These are phyloP conservation scores for Psittacula cyanocephala DNA, from an alignment of 2,113 vertebrate genomes.

Conservation along the genomic window DNA sequence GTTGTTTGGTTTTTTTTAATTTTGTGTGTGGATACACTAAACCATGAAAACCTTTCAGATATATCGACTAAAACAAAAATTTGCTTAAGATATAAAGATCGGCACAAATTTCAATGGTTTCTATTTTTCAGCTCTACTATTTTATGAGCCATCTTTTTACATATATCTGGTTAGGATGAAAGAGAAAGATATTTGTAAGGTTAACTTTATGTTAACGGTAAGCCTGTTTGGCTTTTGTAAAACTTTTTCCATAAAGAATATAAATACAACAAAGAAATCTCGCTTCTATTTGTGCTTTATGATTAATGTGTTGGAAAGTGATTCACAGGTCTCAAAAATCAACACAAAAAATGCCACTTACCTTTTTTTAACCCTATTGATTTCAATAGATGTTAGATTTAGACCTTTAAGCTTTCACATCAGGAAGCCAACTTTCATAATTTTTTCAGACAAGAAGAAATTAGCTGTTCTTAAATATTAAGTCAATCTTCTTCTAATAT, in stretches of 20 bases:
- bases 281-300: background rate
- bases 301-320: background rate
- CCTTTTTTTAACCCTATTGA: background rate
- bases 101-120: background rate
- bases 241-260: background rate
- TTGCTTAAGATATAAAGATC: background rate
- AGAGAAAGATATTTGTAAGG: background rate
- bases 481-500: background rate
- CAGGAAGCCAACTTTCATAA: background rate
- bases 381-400: background rate
- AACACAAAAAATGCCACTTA: background rate
- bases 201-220: background rate
- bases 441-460: background rate
- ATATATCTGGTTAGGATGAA: background rate
- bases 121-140: background rate
- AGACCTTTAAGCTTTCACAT: background rate
- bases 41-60: background rate
- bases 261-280: background rate
- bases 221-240: background rate
- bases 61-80: background rate
- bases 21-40: background rate
- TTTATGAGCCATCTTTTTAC: background rate
- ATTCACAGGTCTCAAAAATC: background rate
- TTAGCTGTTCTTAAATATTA: background rate
- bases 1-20: background rate